Base-by-base conservation (phyloP, 2,888 invertebrate genomes). In the Anagyrus pseudococci region DNA sequence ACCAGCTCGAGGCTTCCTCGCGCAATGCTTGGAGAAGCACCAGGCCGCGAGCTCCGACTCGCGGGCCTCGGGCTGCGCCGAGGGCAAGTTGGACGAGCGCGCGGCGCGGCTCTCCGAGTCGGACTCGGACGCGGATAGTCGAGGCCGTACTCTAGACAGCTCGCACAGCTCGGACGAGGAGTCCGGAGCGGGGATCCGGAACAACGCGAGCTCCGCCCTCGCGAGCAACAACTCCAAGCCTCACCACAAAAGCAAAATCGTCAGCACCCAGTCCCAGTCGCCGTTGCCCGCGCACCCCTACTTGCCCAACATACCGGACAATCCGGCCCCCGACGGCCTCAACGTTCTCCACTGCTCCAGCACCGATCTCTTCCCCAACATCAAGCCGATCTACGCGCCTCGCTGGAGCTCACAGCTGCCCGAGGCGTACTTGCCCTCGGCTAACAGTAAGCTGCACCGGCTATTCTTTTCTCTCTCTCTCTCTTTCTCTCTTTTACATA, bases 121-220 rank as follows among this genome's bases (percentile, higher is more conserved):
- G 0, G 92, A 92, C 77, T 91, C 91, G 0, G 94, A 95, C 73
- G 92, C 92, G 0, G 94, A 76, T 46, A 93, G 91, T 77, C 85
- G 85, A 72, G 93, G 92, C 2, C 86, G 93, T 41, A 92, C 92
- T 73, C 84, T 97, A 64, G 96, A 96, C 15, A 96, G 96, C 52
- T 96, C 96, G 77, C 97, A 97, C 83, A 95, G 95, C 10, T 96
- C 95, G 50, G 97, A 97, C 75, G 88, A 88, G 15, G 79, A 77
- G 4, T n/a, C n/a, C n/a, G 33, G 15, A 22, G 15, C 8, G 8
- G 15, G 33, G 15, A 37, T 8, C 13, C 33, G 8, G 2, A 37
- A 37, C 8, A 37, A 37, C 8, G 33, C n/a, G n/a, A n/a, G n/a
- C n/a, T n/a, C n/a, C n/a, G n/a, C n/a, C n/a, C n/a, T n/a, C n/a